phyloP scores from a whole-genome alignment of 2,113 vertebrate genomes.

The Synchiropus splendidus region DNA sequence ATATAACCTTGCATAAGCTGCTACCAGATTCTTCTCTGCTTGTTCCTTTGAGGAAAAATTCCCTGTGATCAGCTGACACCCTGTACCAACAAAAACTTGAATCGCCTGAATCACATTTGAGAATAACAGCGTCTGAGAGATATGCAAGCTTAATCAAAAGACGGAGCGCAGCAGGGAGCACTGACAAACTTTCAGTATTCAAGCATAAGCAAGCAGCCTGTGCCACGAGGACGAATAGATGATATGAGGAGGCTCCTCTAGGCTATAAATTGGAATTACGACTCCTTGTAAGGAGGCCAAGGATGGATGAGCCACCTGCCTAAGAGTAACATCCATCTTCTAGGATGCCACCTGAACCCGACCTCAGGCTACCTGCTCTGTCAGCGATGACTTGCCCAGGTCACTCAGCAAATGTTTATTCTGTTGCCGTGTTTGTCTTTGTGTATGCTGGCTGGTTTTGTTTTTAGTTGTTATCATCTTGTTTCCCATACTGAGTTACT shows the following conservation, averaged over 20 bases:
- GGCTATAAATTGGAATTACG: conserved; percentile 43
- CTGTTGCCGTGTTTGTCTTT: conserved; percentile 15
- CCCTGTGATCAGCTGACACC: too few species aligned
- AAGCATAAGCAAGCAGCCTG: conserved; percentile 46
- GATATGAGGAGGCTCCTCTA: conserved; percentile 25
- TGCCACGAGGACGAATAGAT: conserved; percentile 25
- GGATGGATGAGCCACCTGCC: conserved; percentile 28
- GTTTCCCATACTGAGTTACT: conserved; percentile 36
- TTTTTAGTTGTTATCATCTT: conserved; percentile 34
- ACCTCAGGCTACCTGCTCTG: conserved; percentile 23
- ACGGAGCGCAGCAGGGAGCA: conserved; percentile 28
- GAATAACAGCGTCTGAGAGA: conserved; percentile 11
- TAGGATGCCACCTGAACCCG: conserved; percentile 20
- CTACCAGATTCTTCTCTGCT: too few species aligned
- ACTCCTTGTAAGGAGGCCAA: conserved; percentile 31
- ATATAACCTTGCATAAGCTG: too few species aligned
- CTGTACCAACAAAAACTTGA: too few species aligned
- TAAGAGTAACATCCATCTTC: conserved; percentile 15
- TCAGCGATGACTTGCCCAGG: not conserved
- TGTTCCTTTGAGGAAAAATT: too few species aligned
- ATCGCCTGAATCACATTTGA: too few species aligned
- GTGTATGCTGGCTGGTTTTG: conserved; percentile 24
- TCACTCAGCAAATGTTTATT: too few species aligned
- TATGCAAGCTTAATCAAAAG: conserved; percentile 45
- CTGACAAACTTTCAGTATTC: conserved; percentile 32